Evolutionary conservation across 2,113 vertebrate genomes (phyloP).

Genomic region (Rhinolophus sinicus): DNA sequence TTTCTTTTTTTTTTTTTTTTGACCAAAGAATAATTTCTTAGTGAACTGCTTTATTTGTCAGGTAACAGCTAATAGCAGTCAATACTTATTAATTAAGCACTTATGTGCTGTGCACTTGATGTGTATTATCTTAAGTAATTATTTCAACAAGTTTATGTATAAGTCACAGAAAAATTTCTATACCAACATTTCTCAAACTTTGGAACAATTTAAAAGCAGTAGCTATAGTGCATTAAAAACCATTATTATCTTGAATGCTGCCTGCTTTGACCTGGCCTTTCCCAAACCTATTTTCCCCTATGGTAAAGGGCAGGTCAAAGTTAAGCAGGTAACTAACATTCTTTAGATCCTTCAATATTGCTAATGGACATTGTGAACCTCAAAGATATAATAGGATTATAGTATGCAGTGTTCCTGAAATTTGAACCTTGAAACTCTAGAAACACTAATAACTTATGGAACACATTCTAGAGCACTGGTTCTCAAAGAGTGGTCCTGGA

Average conservation of each 20-base stretch:
- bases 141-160: neutral
- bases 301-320: neutral
- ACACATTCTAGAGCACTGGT: neutral
- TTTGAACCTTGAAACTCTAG: slow-evolving; percentile 18
- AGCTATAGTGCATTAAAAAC: neutral
- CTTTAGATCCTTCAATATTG: neutral
- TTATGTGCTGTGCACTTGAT: neutral
- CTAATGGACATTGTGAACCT: neutral
- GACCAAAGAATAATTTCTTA: neutral
- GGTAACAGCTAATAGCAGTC: neutral
- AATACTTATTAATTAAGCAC: neutral
- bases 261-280: neutral
- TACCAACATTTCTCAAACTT: slow-evolving; percentile 38
- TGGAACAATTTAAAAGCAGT: slow-evolving; percentile 13
- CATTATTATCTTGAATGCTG: neutral
- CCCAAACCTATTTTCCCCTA: neutral
- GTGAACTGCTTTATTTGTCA: neutral
- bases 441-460: neutral
- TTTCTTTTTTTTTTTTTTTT: neutral
- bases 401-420: neutral
- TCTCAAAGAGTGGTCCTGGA: neutral
- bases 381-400: neutral
- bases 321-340: neutral
- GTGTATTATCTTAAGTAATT: neutral
- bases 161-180: slow-evolving; percentile 25